Evolutionary conservation across 2,888 invertebrate genomes (phyloP).

Genomic region (Leucophenga maculata): DNA sequence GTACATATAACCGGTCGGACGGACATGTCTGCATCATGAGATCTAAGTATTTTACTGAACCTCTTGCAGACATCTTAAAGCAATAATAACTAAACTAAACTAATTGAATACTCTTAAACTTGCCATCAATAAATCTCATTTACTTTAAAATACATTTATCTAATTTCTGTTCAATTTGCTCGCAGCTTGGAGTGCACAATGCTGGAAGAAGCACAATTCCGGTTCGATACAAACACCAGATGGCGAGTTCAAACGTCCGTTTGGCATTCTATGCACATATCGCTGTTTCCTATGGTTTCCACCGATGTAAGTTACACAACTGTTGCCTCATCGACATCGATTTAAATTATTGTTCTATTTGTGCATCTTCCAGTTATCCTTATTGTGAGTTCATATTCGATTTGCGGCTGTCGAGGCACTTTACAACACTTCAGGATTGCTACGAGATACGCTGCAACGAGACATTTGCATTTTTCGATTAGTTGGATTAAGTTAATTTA

Average conservation of each 20-base stretch:
- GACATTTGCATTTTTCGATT: conserved; percentile 63
- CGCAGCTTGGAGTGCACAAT: conserved; percentile 68
- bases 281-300: conserved; percentile 71
- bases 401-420: conserved; percentile 68
- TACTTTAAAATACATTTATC: not conserved
- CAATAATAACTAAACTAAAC: too few species aligned
- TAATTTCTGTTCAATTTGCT: not conserved
- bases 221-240: conserved; percentile 70
- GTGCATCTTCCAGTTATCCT: conserved; percentile 59
- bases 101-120: too few species aligned
- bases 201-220: conserved; percentile 70
- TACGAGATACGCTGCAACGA: conserved; percentile 69
- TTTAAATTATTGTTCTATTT: not conserved
- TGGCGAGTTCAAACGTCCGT: conserved; percentile 70
- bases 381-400: conserved; percentile 70
- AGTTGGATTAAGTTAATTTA: conserved; percentile 21
- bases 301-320: conserved; percentile 64
- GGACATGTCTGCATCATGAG: too few species aligned
- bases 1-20: too few species aligned
- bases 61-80: too few species aligned
- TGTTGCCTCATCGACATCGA: conserved; percentile 26
- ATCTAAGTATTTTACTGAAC: too few species aligned
- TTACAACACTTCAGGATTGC: conserved; percentile 68
- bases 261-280: conserved; percentile 70
- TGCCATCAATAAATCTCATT: not conserved